Conservation (phyloP, 2,888 invertebrate genomes). For the Drosophila birchii region DNA sequence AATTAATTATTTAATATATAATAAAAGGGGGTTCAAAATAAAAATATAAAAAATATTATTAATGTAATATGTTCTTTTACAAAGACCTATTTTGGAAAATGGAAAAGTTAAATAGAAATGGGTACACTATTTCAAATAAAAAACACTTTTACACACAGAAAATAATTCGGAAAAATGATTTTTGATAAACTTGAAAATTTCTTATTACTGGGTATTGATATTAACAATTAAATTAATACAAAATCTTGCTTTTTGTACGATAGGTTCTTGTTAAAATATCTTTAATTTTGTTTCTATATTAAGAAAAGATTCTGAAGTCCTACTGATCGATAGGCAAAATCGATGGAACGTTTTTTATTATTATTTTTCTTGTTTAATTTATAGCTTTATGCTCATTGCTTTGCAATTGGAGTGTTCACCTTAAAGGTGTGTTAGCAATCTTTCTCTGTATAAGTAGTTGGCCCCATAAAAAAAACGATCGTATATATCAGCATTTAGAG, state of each 20-base stretch:
- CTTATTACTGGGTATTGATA: too few species aligned
- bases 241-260: too few species aligned
- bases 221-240: too few species aligned
- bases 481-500: constrained; percentile 45
- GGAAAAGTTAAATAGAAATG: too few species aligned
- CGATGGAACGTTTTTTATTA: not conserved
- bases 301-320: not conserved
- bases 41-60: not conserved
- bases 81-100: too few species aligned
- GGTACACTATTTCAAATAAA: too few species aligned
- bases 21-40: not conserved
- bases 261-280: not conserved
- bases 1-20: not conserved
- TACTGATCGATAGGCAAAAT: not conserved
- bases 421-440: constrained; percentile 3
- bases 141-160: too few species aligned
- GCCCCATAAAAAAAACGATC: constrained; percentile 24
- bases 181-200: too few species aligned
- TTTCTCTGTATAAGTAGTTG: constrained; percentile 13
- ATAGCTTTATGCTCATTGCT: constrained; percentile 26
- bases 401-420: constrained; percentile 11
- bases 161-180: too few species aligned
- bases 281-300: not conserved
- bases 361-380: not conserved
- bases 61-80: not conserved